Evolutionary conservation across 1,140 invertebrate genomes (phyloP).

Genomic region (Lerema accius): DNA sequence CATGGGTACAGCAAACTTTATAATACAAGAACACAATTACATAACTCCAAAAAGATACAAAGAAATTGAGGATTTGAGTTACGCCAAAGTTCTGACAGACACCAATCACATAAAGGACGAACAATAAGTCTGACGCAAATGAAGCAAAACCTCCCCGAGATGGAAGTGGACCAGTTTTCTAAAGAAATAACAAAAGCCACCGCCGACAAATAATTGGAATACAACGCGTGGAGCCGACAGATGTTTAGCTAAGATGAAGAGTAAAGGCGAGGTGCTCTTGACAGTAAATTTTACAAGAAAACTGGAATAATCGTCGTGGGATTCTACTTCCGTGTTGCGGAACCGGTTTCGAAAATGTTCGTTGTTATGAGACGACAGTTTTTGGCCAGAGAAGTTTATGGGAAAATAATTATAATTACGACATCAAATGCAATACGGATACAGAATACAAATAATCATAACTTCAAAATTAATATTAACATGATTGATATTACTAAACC

Average conservation of each 20-base stretch:
- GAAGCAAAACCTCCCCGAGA: constrained; percentile 2
- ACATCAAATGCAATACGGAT: background rate
- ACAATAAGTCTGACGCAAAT: constrained; percentile 34
- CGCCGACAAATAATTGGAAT: constrained; percentile 39
- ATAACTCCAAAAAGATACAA: background rate
- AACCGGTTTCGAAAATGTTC: constrained; percentile 52
- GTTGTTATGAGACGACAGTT: constrained; percentile 11
- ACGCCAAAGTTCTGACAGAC: background rate
- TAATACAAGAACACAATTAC: too few species aligned
- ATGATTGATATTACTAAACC: too few species aligned
- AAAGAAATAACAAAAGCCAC: constrained; percentile 31
- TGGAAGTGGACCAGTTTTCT: constrained; percentile 28
- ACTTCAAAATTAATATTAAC: too few species aligned
- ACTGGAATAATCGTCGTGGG: constrained; percentile 64
- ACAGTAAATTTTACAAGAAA: constrained; percentile 54
- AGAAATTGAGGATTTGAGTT: background rate
- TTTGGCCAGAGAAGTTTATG: constrained; percentile 37
- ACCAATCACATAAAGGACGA: constrained; percentile 11
- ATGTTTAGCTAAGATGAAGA: constrained; percentile 44
- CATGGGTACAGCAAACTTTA: too few species aligned
- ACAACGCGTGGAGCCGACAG: constrained; percentile 49
- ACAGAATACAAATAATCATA: too few species aligned
- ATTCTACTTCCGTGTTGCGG: constrained; percentile 63
- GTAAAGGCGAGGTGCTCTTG: constrained; percentile 23
- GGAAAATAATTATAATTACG: constrained; percentile 31